Evolutionary conservation across 2,888 invertebrate genomes (phyloP).

Genomic region (Ligdia adustata): DNA sequence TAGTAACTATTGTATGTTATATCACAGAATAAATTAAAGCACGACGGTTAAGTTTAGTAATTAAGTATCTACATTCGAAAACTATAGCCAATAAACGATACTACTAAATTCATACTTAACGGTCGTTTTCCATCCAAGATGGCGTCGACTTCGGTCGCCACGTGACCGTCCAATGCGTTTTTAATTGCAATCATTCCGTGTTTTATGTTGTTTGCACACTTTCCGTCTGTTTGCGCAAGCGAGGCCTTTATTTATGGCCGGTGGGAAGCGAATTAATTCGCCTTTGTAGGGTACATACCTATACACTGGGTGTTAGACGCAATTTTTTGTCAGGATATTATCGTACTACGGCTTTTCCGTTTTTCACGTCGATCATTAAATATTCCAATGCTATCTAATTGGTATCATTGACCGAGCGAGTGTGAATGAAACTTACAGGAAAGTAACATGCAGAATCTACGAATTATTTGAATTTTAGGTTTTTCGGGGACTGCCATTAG

Average conservation of each 20-base stretch:
- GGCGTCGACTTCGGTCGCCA: constrained; percentile 59
- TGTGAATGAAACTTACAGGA: too few species aligned
- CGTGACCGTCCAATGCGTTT: constrained; percentile 79
- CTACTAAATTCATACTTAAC: constrained; percentile 54
- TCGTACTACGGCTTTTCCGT: too few species aligned
- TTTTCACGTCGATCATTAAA: too few species aligned
- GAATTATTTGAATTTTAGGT: too few species aligned
- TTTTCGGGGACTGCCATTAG: too few species aligned
- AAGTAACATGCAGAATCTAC: too few species aligned
- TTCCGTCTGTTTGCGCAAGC: constrained; percentile 69
- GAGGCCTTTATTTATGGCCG: constrained; percentile 78
- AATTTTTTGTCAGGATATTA: constrained; percentile 10
- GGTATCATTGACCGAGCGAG: too few species aligned
- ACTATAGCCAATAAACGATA: constrained; percentile 31
- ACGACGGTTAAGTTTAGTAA: too few species aligned
- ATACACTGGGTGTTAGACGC: constrained; percentile 6
- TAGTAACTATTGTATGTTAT: too few species aligned
- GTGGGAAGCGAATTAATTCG: constrained; percentile 72
- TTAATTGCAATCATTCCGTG: constrained; percentile 83
- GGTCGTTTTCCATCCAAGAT: constrained; percentile 56
- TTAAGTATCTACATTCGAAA: not conserved
- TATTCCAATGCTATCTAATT: too few species aligned
- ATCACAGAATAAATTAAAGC: too few species aligned
- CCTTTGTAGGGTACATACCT: too few species aligned
- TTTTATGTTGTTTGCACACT: constrained; percentile 82